Evolutionary conservation across 2,888 invertebrate genomes (phyloP), one percentile per base, ranked within the genome.

Genomic region (Boloria selene): DNA sequence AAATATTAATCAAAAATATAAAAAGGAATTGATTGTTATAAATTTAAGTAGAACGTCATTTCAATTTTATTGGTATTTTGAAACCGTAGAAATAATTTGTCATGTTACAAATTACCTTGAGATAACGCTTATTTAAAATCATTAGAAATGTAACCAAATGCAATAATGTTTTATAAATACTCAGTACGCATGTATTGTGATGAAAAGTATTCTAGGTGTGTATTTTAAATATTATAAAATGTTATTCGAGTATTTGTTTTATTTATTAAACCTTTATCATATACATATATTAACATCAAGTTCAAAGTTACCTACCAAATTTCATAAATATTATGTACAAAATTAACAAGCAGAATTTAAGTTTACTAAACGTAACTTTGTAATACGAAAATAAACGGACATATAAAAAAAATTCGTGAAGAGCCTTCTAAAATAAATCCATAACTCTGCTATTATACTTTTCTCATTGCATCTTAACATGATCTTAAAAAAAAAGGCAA

Each of bases 151-250:
- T 89, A 88, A 84, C 76, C 82, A 83, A 88, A 79, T 83, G 90
- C 90, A 90, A 89, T 90, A 90, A 90, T 85, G 82, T 85, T 87
- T 86, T 87, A 87, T 82, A 87, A 82, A 80, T 80, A 83, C 68
- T 79, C 79, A 81, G 82, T 78, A 82, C 81, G 81, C 78, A 86
- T 87, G 86, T 89, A 87, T 87, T 88, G 87, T 85, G 88, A 86
- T 88, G 81, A 85, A 82, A 83, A 83, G 78, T 82, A 84, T 86
- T 88, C 88, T 90, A 90, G 87, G 88, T 90, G 90, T 90, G 90
- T 89, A 91, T 90, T 90, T 89, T 86, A 90, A 89, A 86, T 82
- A 88, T 88, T 89, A 90, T 85, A 89, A 88, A 89, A 88, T 89
- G 90, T 91, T 90, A 87, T 85, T 87, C 85, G 77, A 85, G 74